Conservation (phyloP, 1,140 invertebrate genomes). For the Oryctes rhinoceros region DNA sequence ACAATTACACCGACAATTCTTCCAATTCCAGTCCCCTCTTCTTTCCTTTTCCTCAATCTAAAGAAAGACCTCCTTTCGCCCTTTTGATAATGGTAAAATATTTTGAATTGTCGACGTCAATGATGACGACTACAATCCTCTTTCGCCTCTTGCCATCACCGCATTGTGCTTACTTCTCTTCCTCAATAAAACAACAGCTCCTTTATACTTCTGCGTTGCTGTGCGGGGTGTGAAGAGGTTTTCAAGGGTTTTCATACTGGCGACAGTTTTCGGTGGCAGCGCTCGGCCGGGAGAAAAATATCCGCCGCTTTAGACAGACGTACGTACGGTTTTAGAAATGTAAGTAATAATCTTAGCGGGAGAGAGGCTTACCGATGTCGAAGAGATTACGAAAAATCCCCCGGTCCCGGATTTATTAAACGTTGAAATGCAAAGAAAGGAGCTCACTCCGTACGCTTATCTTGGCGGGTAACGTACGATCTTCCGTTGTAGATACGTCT, state of each 20-base stretch:
- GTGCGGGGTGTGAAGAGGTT: not conserved
- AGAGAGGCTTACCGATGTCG: constrained; percentile 20
- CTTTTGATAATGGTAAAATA: not conserved
- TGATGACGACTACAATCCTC: constrained; percentile 10
- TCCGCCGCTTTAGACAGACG: not conserved
- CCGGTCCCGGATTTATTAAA: constrained; percentile 22
- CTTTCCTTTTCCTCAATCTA: not conserved
- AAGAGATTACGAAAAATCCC: constrained; percentile 13
- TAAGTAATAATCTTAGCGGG: constrained; percentile 23
- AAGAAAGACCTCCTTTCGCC: not conserved
- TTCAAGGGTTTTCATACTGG: constrained; percentile 7
- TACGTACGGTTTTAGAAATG: constrained; percentile 15
- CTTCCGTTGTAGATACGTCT: not conserved
- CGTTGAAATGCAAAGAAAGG: constrained; percentile 20
- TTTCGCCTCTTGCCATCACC: not conserved
- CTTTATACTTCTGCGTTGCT: constrained; percentile 9
- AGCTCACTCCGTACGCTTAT: not conserved
- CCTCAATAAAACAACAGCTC: constrained; percentile 10
- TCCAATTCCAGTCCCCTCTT: not conserved
- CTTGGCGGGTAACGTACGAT: not conserved
- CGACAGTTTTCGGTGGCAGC: not conserved
- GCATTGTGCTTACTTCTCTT: not conserved
- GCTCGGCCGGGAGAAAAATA: not conserved
- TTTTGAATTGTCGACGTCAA: constrained; percentile 11
- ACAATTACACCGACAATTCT: constrained; percentile 4